These are phyloP conservation scores for Aphis gossypii DNA, from an alignment of 1,140 invertebrate species.

Conservation along the genomic window DNA sequence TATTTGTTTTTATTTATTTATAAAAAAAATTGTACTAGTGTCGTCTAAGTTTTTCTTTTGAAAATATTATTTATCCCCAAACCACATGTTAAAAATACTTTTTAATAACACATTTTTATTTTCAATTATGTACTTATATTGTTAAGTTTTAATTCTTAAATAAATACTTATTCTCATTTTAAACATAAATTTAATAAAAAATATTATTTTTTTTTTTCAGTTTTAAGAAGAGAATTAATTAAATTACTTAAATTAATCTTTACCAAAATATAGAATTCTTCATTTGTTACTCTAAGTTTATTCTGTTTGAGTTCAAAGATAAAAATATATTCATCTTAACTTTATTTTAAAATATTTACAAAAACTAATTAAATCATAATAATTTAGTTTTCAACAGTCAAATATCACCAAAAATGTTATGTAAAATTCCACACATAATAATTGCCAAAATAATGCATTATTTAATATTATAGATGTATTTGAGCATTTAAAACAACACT, in stretches of 20 bases:
- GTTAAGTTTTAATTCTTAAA: not conserved
- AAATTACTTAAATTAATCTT: conserved; percentile 5
- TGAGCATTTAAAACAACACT: too few species aligned
- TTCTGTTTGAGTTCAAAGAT: conserved; percentile 2
- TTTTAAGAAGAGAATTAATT: conserved; percentile 17
- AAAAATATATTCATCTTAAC: not conserved
- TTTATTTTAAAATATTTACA: not conserved
- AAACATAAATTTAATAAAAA: not conserved
- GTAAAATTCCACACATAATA: not conserved
- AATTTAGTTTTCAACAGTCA: not conserved
- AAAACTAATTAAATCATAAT: not conserved
- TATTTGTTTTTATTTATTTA: not conserved
- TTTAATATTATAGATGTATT: too few species aligned
- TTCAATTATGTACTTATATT: not conserved
- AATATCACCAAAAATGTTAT: not conserved
- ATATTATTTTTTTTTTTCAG: not conserved
- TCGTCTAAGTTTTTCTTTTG: not conserved
- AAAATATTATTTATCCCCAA: not conserved
- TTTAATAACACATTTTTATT: not conserved
- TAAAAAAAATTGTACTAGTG: not conserved
- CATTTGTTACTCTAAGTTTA: not conserved
- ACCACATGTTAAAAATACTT: not conserved
- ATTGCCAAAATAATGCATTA: too few species aligned
- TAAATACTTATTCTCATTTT: conserved; percentile 20
- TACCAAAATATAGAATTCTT: not conserved